These are phyloP conservation scores for Acleris holmiana DNA, from an alignment of 2,888 invertebrate species.

Conservation along the genomic window DNA sequence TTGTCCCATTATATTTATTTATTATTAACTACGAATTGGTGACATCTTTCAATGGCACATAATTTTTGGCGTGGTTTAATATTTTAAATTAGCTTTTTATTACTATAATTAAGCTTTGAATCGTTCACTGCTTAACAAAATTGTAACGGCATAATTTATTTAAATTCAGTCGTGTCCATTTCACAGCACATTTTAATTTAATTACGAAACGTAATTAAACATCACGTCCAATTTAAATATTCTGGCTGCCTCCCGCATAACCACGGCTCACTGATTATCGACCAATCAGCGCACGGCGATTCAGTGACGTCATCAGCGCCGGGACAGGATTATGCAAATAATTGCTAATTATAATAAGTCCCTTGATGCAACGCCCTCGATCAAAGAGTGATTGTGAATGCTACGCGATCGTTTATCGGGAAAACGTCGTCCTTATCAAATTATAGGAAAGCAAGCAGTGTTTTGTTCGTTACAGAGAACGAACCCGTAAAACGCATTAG, in stretches of 20 bases:
- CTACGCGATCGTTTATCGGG: too few relatives aligned
- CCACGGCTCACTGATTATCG: slow-evolving; percentile 41
- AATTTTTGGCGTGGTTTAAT: too few relatives aligned
- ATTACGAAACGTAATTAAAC: slow-evolving; percentile 12
- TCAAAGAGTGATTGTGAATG: background rate
- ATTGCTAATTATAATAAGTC: slow-evolving; percentile 9
- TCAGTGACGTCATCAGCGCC: slow-evolving; percentile 46
- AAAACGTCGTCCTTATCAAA: too few relatives aligned
- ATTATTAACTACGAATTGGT: too few relatives aligned
- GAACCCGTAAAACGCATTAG: too few relatives aligned
- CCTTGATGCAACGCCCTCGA: background rate
- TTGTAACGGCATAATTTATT: background rate
- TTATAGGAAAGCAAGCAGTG: too few relatives aligned
- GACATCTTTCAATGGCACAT: too few relatives aligned
- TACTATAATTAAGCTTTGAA: too few relatives aligned
- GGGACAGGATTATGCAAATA: slow-evolving; percentile 50
- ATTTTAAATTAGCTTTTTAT: too few relatives aligned
- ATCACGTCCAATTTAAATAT: background rate
- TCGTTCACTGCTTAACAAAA: too few relatives aligned
- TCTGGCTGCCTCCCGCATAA: slow-evolving; percentile 43
- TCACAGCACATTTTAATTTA: background rate
- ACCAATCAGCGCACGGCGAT: slow-evolving; percentile 46
- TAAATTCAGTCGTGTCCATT: background rate
- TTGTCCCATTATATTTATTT: too few relatives aligned
- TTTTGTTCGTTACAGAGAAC: too few relatives aligned